phyloP scores from a whole-genome alignment of 2,888 invertebrate genomes.

The Exephanes ischioxanthus region DNA sequence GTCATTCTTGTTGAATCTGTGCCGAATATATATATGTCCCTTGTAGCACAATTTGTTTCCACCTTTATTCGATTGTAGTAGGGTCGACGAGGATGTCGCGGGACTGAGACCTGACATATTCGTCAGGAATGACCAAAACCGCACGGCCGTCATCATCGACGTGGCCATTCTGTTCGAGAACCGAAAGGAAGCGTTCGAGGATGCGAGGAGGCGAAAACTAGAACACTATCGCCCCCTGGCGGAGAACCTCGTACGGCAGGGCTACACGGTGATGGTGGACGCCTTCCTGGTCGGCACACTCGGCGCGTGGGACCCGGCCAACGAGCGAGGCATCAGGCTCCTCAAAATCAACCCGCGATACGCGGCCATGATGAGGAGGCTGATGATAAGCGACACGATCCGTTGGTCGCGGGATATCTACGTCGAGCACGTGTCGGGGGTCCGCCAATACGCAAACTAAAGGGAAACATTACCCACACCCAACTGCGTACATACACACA shows the following conservation, averaged over 20 bases:
- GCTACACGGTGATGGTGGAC: conserved; percentile 54
- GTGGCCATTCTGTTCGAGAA: conserved; percentile 79
- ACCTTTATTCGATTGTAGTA: too few relatives aligned
- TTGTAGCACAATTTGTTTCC: too few relatives aligned
- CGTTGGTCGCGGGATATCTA: conserved; percentile 79
- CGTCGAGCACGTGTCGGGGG: conserved; percentile 77
- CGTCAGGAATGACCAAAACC: conserved; percentile 66
- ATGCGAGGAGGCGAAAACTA: conserved; percentile 71
- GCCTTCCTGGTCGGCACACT: neutral
- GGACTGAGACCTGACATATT: conserved; percentile 69
- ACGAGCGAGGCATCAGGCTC: neutral
- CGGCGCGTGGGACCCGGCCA: neutral
- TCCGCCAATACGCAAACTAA: conserved; percentile 63
- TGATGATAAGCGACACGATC: conserved; percentile 75
- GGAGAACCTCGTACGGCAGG: conserved; percentile 42
- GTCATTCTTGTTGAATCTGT: too few relatives aligned
- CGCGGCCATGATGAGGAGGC: conserved; percentile 70
- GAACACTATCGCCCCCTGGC: conserved; percentile 72
- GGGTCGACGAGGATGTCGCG: conserved; percentile 49
- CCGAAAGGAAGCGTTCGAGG: conserved; percentile 66
- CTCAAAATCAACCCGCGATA: conserved; percentile 61
- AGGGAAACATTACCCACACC: too few relatives aligned
- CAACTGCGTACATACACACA: too few relatives aligned
- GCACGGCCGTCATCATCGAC: conserved; percentile 74
- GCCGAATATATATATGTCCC: too few relatives aligned